phyloP scores from a whole-genome alignment of 2,113 vertebrate genomes.

The Epinephelus lanceolatus region DNA sequence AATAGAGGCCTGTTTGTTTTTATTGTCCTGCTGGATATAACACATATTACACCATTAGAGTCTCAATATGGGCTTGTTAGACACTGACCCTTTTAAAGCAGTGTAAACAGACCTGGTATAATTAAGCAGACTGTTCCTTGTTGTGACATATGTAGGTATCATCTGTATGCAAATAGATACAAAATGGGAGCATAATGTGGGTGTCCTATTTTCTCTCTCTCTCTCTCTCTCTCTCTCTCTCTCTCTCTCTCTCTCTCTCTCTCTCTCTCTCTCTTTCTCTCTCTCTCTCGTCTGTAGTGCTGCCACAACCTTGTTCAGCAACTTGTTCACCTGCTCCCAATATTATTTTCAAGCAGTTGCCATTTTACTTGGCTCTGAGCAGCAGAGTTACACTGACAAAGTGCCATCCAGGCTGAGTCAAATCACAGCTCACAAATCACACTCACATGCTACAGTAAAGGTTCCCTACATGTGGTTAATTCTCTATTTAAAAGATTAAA shows the following conservation, averaged over 20 bases:
- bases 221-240: too few species aligned
- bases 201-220: slow-evolving; percentile 35
- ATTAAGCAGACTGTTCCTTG: slow-evolving; percentile 36
- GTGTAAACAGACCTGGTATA: slow-evolving; percentile 32
- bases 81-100: slow-evolving; percentile 46
- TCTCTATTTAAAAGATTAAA: neutral
- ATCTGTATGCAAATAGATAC: slow-evolving; percentile 53
- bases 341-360: slow-evolving; percentile 3
- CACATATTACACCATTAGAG: neutral
- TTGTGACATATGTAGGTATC: slow-evolving; percentile 48
- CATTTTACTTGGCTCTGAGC: slow-evolving; percentile 7
- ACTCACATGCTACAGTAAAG: neutral
- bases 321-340: slow-evolving; percentile 14
- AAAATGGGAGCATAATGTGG: slow-evolving; percentile 37
- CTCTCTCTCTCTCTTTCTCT: too few species aligned
- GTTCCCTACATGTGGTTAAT: neutral
- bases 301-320: neutral
- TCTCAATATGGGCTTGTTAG: neutral
- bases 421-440: neutral
- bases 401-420: neutral
- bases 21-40: neutral
- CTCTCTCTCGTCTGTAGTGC: neutral
- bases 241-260: neutral
- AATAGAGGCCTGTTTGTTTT: neutral
- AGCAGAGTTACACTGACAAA: neutral